These are phyloP conservation scores for Nomada lathburiana DNA, from an alignment of 2,888 invertebrate species.

Conservation along the genomic window DNA sequence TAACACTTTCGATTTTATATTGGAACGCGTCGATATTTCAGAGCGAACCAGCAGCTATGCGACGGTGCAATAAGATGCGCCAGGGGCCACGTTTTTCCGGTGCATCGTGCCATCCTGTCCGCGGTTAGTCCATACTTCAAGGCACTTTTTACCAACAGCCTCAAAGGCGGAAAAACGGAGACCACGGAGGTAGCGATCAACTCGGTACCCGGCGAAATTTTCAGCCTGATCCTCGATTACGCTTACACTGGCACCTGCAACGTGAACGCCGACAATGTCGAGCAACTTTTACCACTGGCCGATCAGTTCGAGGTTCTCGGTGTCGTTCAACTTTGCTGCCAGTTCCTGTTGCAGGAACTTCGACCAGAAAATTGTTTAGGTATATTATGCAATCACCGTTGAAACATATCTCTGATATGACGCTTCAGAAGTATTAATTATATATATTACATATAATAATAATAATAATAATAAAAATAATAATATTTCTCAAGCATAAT, in stretches of 20 bases:
- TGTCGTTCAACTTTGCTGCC: constrained; percentile 89
- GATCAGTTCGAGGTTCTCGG: constrained; percentile 91
- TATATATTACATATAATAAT: no score
- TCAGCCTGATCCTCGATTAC: constrained; percentile 90
- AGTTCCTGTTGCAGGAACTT: constrained; percentile 88
- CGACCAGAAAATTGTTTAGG: constrained; percentile 89
- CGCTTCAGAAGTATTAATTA: no score
- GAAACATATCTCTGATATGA: background rate
- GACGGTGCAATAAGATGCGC: constrained; percentile 89
- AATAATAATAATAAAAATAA: no score
- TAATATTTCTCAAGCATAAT: no score
- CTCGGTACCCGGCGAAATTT: constrained; percentile 86
- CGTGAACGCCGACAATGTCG: constrained; percentile 89
- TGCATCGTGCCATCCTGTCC: constrained; percentile 90
- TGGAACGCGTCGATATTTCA: constrained; percentile 51
- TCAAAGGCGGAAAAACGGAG: constrained; percentile 87
- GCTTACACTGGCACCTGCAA: constrained; percentile 90
- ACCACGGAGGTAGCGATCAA: constrained; percentile 87
- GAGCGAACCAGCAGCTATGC: constrained; percentile 88
- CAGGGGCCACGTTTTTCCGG: constrained; percentile 87
- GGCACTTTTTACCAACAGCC: constrained; percentile 89
- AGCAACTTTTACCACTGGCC: constrained; percentile 89
- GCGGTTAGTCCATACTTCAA: constrained; percentile 91
- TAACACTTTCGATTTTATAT: no score
- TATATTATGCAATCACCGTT: constrained; percentile 40